Percentiles rank a stretch among this genome's conserved stretches.
phyloP scores from a whole-genome alignment of 2,888 invertebrate genomes.

The Alviniconcha strummeri region DNA sequence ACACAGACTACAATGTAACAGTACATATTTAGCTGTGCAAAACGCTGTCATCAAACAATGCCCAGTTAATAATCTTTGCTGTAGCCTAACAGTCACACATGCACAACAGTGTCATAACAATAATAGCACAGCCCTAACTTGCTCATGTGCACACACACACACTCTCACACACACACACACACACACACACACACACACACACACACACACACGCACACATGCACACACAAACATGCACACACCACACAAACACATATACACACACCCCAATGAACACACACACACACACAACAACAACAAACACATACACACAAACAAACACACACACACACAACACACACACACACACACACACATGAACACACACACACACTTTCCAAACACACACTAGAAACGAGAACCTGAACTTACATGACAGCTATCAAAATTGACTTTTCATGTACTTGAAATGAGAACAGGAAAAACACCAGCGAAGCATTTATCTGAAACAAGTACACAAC shows the following conservation, averaged over 20 bases:
- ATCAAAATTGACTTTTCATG: conserved; percentile 97
- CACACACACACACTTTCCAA: too few relatives aligned
- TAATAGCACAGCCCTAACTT: background rate
- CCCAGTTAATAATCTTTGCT: too few relatives aligned
- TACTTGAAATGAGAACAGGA: conserved; percentile 98
- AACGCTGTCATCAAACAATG: too few relatives aligned
- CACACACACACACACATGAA: too few relatives aligned
- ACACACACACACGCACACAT: conserved; percentile 3
- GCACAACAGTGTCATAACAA: background rate
- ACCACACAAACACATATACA: too few relatives aligned
- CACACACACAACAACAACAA: background rate
- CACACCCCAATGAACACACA: background rate
- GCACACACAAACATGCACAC: too few relatives aligned
- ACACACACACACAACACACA: background rate
- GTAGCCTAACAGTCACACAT: too few relatives aligned
- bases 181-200: background rate
- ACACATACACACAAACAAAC: too few relatives aligned
- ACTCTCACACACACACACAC: background rate
- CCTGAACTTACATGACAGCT: conserved; percentile 77
- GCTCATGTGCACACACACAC: background rate
- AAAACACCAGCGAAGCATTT: conserved; percentile 92
- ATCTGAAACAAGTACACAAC: conserved; percentile 78
- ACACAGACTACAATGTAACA: too few relatives aligned
- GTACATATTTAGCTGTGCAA: too few relatives aligned
- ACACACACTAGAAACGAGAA: too few relatives aligned